phyloP scores from a whole-genome alignment of 1,140 invertebrate genomes.

The Mizuhopecten yessoensis region DNA sequence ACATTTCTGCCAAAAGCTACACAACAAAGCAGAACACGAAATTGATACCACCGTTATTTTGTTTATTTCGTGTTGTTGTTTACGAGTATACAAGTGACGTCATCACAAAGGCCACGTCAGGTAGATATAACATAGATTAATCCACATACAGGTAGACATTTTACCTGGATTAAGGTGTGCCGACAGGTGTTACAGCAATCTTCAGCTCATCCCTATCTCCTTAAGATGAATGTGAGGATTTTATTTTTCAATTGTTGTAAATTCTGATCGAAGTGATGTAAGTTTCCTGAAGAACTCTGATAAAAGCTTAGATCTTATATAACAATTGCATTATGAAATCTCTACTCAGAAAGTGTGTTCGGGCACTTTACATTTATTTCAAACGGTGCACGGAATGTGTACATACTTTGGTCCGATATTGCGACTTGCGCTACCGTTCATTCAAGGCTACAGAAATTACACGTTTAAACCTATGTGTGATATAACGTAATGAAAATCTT shows the following conservation, averaged over 20 bases:
- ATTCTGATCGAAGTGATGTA: neutral
- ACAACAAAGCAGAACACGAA: neutral
- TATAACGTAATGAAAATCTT: neutral
- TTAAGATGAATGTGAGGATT: neutral
- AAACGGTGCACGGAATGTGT: neutral
- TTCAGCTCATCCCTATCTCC: neutral
- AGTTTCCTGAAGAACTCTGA: neutral
- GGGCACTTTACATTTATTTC: neutral
- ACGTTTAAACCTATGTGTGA: neutral
- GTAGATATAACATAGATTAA: neutral
- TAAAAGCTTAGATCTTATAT: neutral
- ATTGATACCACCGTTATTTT: neutral
- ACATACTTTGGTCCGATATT: neutral
- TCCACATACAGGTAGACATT: neutral
- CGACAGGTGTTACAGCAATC: neutral
- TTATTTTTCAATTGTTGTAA: neutral
- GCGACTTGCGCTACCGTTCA: neutral
- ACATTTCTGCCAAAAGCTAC: neutral
- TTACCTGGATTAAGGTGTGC: constrained; percentile 18
- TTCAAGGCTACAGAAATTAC: neutral
- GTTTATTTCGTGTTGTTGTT: neutral
- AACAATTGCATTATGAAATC: neutral
- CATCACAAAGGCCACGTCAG: neutral
- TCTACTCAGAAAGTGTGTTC: neutral
- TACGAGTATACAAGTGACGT: neutral